A percentile compares a stretch with the other conserved stretches of the same genome.
phyloP scores from a whole-genome alignment of 1,140 invertebrate species.

The Ceratitis capitata region DNA sequence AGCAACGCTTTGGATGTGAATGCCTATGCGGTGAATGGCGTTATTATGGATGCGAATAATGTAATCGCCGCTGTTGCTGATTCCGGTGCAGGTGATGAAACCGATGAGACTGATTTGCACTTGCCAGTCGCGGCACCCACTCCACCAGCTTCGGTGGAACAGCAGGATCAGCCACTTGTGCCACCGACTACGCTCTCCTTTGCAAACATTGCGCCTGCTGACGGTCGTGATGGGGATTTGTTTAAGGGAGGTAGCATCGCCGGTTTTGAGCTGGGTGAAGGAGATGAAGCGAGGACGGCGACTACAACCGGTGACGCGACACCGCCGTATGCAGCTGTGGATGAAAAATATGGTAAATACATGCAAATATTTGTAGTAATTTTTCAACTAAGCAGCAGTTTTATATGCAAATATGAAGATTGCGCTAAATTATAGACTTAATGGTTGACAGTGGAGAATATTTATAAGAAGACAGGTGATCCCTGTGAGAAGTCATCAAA shows the following conservation, averaged over 20 bases:
- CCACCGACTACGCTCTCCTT: slow-evolving; percentile 60
- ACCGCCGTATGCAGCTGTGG: slow-evolving; percentile 60
- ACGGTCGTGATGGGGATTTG: slow-evolving; percentile 49
- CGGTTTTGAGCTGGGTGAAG: slow-evolving; percentile 3
- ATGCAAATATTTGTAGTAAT: slow-evolving; percentile 36
- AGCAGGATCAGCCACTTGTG: slow-evolving; percentile 60
- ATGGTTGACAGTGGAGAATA: no score
- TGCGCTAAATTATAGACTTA: no score
- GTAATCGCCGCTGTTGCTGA: slow-evolving; percentile 38
- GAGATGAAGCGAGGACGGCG: background rate
- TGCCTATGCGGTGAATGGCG: slow-evolving; percentile 36
- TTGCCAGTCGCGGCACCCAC: slow-evolving; percentile 46
- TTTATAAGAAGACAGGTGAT: no score
- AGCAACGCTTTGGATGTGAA: slow-evolving; percentile 32
- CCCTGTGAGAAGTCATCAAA: no score
- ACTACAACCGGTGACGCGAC: slow-evolving; percentile 51
- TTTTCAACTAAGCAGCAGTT: slow-evolving; percentile 4
- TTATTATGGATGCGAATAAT: slow-evolving; percentile 49
- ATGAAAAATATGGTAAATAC: slow-evolving; percentile 64
- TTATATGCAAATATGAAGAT: background rate
- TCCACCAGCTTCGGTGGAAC: slow-evolving; percentile 58
- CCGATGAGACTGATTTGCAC: slow-evolving; percentile 58
- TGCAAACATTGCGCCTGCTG: slow-evolving; percentile 53
- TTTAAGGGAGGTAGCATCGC: slow-evolving; percentile 30
- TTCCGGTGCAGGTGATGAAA: slow-evolving; percentile 52